Percentiles rank a stretch among this genome's conserved stretches.
Conservation (phyloP, 1,140 invertebrate species). For the Bradysia coprophila region DNA sequence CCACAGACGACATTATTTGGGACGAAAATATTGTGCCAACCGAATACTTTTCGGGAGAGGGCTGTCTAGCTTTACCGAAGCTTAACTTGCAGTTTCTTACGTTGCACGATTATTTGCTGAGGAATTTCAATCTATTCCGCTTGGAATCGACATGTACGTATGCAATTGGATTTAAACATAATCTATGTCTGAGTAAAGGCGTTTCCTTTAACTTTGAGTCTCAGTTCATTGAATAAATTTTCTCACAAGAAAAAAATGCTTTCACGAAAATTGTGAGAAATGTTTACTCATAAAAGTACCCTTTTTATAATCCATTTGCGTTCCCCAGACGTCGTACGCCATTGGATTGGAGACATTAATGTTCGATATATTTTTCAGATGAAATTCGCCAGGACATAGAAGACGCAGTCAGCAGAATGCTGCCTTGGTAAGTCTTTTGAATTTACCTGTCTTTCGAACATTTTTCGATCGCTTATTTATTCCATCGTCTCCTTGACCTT, state of each 20-base stretch:
- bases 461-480: slow-evolving; percentile 4
- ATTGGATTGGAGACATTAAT: too few species aligned
- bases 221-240: too few species aligned
- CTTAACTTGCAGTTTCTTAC: slow-evolving; percentile 97
- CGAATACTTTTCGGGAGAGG: slow-evolving; percentile 92
- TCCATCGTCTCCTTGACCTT: too few species aligned
- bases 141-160: slow-evolving; percentile 91
- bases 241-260: too few species aligned
- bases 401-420: slow-evolving; percentile 82
- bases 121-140: slow-evolving; percentile 96
- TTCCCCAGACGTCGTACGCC: too few species aligned
- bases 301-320: too few species aligned
- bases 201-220: too few species aligned
- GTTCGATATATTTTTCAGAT: slow-evolving; percentile 52
- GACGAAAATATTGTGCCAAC: slow-evolving; percentile 97
- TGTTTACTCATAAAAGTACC: too few species aligned
- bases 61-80: slow-evolving; percentile 88
- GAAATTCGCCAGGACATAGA: slow-evolving; percentile 98
- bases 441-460: slow-evolving; percentile 3
- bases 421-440: slow-evolving; percentile 59
- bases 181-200: too few species aligned
- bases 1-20: slow-evolving; percentile 97
- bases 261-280: too few species aligned
- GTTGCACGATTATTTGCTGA: slow-evolving; percentile 90
- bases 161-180: not conserved